Base-by-base conservation (phyloP, 2,797 vertebrate genomes). In the Carduelis carduelis region DNA sequence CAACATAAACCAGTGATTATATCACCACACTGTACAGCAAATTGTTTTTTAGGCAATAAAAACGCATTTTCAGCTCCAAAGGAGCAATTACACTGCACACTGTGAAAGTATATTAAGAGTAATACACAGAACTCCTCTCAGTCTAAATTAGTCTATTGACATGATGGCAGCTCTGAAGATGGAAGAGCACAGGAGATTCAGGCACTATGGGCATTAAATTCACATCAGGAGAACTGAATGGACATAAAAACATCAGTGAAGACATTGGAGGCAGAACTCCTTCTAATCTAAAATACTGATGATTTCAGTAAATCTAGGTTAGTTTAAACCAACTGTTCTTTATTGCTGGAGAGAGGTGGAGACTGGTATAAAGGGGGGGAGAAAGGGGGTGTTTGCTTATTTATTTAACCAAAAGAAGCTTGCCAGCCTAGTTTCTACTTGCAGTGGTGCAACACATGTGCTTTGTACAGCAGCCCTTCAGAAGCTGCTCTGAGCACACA, bases 31-130 rank as follows among this genome's bases (percentile, higher is more conserved):
- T 80, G 83, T 61, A 77, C 11, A 21, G 92, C 47, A 97, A 96
- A 97, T 95, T 95, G 71, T 4, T 89, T 96, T 94, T 95, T 72
- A 80, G 87, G 89, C 90, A 95, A 95, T 97, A 96, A 97, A 97
- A 97, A 96, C 84, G 17, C 76, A 96, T 93, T 97, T 94, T 87
- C 86, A 92, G 72, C 93, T 96, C 91, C 96, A 97, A 95, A 97
- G 93, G 89, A 96, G 82, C 91, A 97, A 96, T 97, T 97, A 95
- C 47, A 64, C 46, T 66, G n/a, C 88, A 94, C 76, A 83, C 70
- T 92, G 69, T 97, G 95, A 97, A 93, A 85, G 77, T 57, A 57
- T 87, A 93, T 96, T 96, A 94, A 94, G 53, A 93, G 92, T 83
- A 95, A 97, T 69, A 94, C 39, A 87, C 50, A 89, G 57, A 90